phyloP scores from a whole-genome alignment of 2,797 vertebrate genomes.

The Paguma larvata region DNA sequence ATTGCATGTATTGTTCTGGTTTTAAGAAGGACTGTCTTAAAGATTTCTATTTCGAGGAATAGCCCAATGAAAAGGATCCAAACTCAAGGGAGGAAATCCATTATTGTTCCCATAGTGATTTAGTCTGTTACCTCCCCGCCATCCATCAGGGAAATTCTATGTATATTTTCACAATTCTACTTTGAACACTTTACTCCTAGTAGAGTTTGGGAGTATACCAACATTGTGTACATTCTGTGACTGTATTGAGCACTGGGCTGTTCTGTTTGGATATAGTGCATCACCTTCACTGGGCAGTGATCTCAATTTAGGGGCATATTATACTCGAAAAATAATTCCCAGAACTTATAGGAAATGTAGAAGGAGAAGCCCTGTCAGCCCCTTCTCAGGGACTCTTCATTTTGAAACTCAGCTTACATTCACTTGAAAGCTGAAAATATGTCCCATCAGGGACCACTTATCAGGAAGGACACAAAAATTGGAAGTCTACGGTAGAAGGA shows the following conservation, averaged over 20 bases:
- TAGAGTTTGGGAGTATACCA: neutral
- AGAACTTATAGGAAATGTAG: neutral
- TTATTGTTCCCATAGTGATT: constrained; percentile 26
- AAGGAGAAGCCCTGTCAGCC: neutral
- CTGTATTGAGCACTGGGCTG: neutral
- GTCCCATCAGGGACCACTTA: neutral
- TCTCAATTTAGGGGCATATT: neutral
- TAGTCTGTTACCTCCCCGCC: neutral
- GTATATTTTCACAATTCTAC: constrained; percentile 19
- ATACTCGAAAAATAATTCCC: constrained; percentile 4
- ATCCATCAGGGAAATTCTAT: neutral
- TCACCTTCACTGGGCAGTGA: neutral
- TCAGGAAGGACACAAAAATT: neutral
- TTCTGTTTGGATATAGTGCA: neutral
- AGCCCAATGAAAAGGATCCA: neutral
- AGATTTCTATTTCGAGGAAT: constrained; percentile 35
- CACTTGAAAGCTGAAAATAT: neutral
- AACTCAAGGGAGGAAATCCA: constrained; percentile 17
- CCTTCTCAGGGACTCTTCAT: neutral
- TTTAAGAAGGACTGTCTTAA: neutral
- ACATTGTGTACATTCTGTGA: neutral
- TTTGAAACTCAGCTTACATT: neutral
- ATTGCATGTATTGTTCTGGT: constrained; percentile 30
- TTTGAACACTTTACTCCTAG: neutral
- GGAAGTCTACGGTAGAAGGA: neutral